Base-by-base conservation (phyloP, 2,888 invertebrate species). In the Latrodectus elegans region DNA sequence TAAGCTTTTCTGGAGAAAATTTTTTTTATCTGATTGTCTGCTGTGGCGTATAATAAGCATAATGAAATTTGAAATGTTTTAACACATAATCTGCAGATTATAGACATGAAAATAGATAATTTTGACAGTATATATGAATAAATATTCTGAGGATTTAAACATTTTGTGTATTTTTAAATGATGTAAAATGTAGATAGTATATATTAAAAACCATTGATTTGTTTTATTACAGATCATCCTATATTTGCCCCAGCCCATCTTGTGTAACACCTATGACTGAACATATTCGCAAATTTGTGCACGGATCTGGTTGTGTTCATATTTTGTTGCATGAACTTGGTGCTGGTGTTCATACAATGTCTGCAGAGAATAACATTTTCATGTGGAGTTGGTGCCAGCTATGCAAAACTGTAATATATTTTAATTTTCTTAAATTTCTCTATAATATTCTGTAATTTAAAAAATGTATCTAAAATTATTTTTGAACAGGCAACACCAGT, bases 281-380 rank as follows among this genome's bases (percentile, higher is more conserved):
- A 80, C 98, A 98, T 91, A 94, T 96, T 10, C 94, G 98, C 76
- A 94, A 96, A 90, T 98, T 99, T 92, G 97, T 97, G 0, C 98
- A 98, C 92, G 96, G 96, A 51, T 95, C 95, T 90, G 97, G 97
- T 0, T 97, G 97, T 91, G 95, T 98, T 26, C 96, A 96, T 84
- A 95, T 99, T 90, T 92, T 94, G 89, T 91, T 95, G 52, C 93
- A 93, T 82, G 93, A 93, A 89, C 91, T 94, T 90, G 93, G 92
- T 72, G 73, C 85, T 49, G 72, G 79, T n/a, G 81, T 90, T 26
- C 85, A 90, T 65, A 83, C 88, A 51, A 60, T 60, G 60, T 60
- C 60, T 11, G 68, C 90, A 74, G 85, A 90, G 72, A 89, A 90
- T 75, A 91, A 91, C 60, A 95, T 97, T 89, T 94, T 95, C 90